Conservation (phyloP, 2,797 vertebrate genomes). For the Moxostoma hubbsi region DNA sequence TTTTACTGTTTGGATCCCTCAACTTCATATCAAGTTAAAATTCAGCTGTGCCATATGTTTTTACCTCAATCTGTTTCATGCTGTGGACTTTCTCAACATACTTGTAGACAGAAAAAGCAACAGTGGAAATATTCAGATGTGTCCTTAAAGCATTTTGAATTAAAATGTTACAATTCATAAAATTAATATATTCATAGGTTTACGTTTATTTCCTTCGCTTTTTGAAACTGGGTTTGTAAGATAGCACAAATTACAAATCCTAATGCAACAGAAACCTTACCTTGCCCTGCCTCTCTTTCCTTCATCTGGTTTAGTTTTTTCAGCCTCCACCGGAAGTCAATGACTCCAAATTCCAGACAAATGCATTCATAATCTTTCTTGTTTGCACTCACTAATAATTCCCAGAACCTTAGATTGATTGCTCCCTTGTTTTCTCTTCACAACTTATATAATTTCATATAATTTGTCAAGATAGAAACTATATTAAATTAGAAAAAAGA, state of each 20-base stretch:
- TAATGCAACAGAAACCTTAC: conserved; percentile 73
- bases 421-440: conserved; percentile 75
- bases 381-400: conserved; percentile 82
- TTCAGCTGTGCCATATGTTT: conserved; percentile 76
- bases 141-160: too few species aligned
- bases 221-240: too few species aligned
- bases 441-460: too few species aligned
- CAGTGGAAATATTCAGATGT: too few species aligned
- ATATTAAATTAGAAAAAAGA: too few species aligned
- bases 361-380: conserved; percentile 90
- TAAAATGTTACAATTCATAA: too few species aligned
- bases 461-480: too few species aligned
- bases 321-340: conserved; percentile 89
- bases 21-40: conserved; percentile 86
- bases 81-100: conserved; percentile 77
- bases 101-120: conserved; percentile 63
- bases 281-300: conserved; percentile 80
- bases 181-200: too few species aligned
- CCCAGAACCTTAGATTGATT: conserved; percentile 83
- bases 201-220: too few species aligned
- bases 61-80: conserved; percentile 82
- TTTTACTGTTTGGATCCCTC: conserved; percentile 75
- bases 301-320: conserved; percentile 85
- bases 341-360: conserved; percentile 85
- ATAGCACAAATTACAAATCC: neutral